A percentile compares a stretch with the other conserved stretches of the same genome.
phyloP scores from a whole-genome alignment of 2,113 vertebrate species.

The Pica pica region DNA sequence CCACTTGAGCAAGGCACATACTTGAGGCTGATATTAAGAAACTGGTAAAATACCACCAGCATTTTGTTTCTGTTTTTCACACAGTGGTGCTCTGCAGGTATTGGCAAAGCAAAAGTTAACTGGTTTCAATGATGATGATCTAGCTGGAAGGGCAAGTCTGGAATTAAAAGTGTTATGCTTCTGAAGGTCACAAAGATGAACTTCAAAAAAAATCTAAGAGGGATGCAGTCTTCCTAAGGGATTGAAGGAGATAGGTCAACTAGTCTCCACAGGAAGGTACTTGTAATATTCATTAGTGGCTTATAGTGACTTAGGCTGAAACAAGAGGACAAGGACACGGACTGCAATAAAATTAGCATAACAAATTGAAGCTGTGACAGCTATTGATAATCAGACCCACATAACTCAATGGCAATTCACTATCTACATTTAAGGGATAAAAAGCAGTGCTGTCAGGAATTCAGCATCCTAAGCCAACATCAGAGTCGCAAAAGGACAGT shows the following conservation, averaged over 20 bases:
- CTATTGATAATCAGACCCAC: neutral
- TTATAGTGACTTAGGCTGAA: neutral
- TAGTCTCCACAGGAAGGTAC: neutral
- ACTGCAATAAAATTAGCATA: slow-evolving; percentile 32
- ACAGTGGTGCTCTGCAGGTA: neutral
- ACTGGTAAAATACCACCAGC: neutral
- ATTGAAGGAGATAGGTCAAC: neutral
- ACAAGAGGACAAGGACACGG: neutral
- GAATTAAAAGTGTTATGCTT: neutral
- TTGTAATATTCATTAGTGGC: slow-evolving; percentile 6
- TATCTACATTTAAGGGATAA: neutral
- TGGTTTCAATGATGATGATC: neutral
- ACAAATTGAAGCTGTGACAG: slow-evolving; percentile 11
- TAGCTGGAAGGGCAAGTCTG: neutral
- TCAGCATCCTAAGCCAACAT: neutral
- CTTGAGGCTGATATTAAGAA: neutral
- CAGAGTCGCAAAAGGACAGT: neutral
- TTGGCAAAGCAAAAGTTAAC: neutral
- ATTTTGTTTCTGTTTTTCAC: neutral
- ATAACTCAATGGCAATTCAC: neutral
- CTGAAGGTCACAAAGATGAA: neutral
- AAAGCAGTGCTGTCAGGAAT: neutral
- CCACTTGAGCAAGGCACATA: neutral
- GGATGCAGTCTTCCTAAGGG: neutral
- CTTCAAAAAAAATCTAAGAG: neutral